These are phyloP conservation scores for Drosophila siamana DNA, from an alignment of 2,888 invertebrate genomes.

Conservation along the genomic window DNA sequence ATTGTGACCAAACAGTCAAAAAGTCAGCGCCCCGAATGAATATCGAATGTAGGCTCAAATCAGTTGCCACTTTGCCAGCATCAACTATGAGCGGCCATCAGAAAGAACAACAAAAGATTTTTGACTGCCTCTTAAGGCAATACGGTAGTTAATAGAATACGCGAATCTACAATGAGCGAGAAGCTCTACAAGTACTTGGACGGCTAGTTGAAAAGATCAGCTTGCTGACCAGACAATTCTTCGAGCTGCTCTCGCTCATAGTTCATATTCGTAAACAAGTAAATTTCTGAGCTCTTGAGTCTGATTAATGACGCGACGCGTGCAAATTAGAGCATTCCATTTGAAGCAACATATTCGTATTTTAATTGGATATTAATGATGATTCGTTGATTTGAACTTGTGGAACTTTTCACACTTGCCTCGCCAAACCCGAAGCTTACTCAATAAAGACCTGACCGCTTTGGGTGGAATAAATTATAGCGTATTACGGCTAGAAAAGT, in stretches of 20 bases:
- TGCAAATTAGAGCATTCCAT: conserved; percentile 74
- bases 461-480: conserved; percentile 49
- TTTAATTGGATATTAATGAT: conserved; percentile 79
- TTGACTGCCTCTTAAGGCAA: conserved; percentile 59
- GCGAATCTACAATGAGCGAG: conserved; percentile 43
- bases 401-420: conserved; percentile 55
- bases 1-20: conserved; percentile 40
- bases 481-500: conserved; percentile 33
- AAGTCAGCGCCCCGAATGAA: conserved; percentile 61
- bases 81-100: conserved; percentile 2
- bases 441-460: conserved; percentile 58
- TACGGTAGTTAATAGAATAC: conserved; percentile 60
- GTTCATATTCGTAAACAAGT: conserved; percentile 8
- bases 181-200: conserved; percentile 25
- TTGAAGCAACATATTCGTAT: conserved; percentile 57
- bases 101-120: conserved; percentile 49
- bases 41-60: conserved; percentile 56
- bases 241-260: conserved; percentile 12
- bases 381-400: conserved; percentile 53
- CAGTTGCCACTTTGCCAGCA: conserved; percentile 42
- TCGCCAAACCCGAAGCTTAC: conserved; percentile 17
- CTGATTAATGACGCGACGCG: conserved; percentile 71
- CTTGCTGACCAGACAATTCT: background rate
- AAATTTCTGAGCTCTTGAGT: conserved; percentile 38
- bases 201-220: background rate